Percentiles rank a stretch among this genome's conserved stretches.
These are phyloP conservation scores for Orbicella faveolata DNA, from an alignment of 64 coral and sea anemone genomes.

Conservation along the genomic window DNA sequence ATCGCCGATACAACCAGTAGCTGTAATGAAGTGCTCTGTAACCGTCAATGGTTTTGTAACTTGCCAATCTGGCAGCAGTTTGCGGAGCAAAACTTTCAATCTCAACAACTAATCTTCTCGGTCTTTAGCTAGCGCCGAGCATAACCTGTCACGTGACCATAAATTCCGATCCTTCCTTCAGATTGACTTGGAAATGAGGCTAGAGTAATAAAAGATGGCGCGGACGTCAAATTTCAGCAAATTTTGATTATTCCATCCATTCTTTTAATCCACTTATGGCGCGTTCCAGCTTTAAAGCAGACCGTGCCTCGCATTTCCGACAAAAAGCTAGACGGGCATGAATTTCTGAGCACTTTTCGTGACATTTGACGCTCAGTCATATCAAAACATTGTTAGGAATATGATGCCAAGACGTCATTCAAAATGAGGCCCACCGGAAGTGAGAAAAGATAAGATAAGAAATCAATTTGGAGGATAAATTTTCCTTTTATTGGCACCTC, in stretches of 20 bases:
- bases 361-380: neutral
- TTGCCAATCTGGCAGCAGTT: neutral
- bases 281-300: neutral
- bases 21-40: neutral
- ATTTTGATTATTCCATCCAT: conserved; percentile 13
- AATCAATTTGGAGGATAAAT: conserved; percentile 8
- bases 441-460: conserved; percentile 22
- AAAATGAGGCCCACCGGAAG: conserved; percentile 9
- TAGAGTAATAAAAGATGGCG: conserved; percentile 21
- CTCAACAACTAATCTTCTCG: conserved; percentile 22
- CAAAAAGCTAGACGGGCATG: neutral
- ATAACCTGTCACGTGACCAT: conserved; percentile 55
- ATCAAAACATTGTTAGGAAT: neutral
- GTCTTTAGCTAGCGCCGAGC: conserved; percentile 15
- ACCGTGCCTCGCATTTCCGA: neutral
- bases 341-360: neutral
- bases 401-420: neutral
- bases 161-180: conserved; percentile 65
- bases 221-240: conserved; percentile 34
- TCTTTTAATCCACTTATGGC: conserved; percentile 6
- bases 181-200: conserved; percentile 73
- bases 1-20: neutral
- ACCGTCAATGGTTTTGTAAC: neutral
- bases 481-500: neutral
- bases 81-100: conserved; percentile 11